A percentile compares a stretch with the other conserved stretches of the same genome.
phyloP scores from a whole-genome alignment of 2,797 vertebrate species.

The Cercopithecus petaurista region DNA sequence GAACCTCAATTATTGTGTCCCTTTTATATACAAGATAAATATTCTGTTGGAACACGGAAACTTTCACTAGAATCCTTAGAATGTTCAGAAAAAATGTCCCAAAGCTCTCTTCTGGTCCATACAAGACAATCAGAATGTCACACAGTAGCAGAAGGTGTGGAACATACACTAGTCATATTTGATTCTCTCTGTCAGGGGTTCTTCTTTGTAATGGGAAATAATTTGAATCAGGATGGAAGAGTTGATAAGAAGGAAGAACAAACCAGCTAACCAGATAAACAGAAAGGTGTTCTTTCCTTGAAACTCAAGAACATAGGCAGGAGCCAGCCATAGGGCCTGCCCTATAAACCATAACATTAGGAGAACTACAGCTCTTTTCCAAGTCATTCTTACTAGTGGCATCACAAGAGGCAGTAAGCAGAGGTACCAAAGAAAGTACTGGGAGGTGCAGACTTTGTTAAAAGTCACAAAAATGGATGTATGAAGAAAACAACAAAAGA shows the following conservation, averaged over 20 bases:
- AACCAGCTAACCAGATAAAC: slow-evolving; percentile 91
- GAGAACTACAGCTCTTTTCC: slow-evolving; percentile 83
- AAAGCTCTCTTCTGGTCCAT: not conserved
- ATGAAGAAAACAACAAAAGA: slow-evolving; percentile 94
- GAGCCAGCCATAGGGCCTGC: slow-evolving; percentile 93
- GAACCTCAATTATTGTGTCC: not conserved
- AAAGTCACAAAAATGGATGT: slow-evolving; percentile 95
- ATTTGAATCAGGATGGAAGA: slow-evolving; percentile 91
- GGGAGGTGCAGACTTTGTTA: slow-evolving; percentile 99
- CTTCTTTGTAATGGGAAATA: slow-evolving; percentile 88
- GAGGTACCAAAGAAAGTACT: slow-evolving; percentile 97
- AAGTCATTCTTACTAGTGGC: slow-evolving; percentile 88
- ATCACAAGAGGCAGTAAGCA: slow-evolving; percentile 93
- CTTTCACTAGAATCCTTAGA: not conserved
- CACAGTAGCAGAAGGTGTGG: not conserved
- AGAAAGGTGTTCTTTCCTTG: slow-evolving; percentile 92
- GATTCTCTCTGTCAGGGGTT: slow-evolving; percentile 48
- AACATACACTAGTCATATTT: slow-evolving; percentile 73
- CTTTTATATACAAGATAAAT: not conserved
- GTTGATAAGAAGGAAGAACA: slow-evolving; percentile 94
- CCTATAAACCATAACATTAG: slow-evolving; percentile 92
- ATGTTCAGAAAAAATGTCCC: not conserved
- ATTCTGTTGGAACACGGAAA: not conserved
- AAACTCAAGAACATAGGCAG: slow-evolving; percentile 95
- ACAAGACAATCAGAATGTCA: not conserved